Evolutionary conservation across 2,113 vertebrate species (phyloP), one percentile per base, ranked within the genome.

Genomic region (Sander vitreus): DNA sequence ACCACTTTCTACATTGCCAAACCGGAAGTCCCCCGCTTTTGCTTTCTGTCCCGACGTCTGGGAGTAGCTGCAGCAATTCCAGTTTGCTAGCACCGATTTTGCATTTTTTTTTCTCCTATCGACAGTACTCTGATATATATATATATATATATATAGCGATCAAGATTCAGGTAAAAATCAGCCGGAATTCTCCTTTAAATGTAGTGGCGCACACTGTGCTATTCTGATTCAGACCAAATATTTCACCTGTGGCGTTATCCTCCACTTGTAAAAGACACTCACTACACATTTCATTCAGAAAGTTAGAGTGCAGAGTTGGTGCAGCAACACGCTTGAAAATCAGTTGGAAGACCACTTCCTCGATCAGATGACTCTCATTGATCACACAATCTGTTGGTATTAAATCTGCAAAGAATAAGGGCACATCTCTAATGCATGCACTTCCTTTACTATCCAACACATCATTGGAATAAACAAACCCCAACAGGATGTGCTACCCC

Each of bases 401-500:
- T 21, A 36, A 30, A 65, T 25, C 13, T 16, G n/a, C 25, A 47
- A 23, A 48, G 3, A 8, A 50, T 19, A 5, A 25, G 23, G 59
- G 33, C 2, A 45, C 66, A 71, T 58, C 50, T 82, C 71, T 64
- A 76, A 76, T 82, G 58, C 50, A 72, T 70, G 9, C n/a, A 62
- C 65, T 7, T 65, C 59, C 53, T 50, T 82, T 76, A 71, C 25
- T 62, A 70, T 57, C 50, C 50, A 76, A 70, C 65, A 51, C 59
- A 83, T 62, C 50, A 57, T 14, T 48, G 58, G 15, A 30, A 70
- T 58, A 82, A 82, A 76, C 66, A 76, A 76, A 76, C 58, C 66
- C 25, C 43, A 36, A 43, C 27, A n/a, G 36, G 23, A 2, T 36
- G 19, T 69, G 51, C 6, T 33, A 51, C 27, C 25, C 47, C 25